Conservation (phyloP, 2,888 invertebrate genomes). For the Drosophila atripex region DNA sequence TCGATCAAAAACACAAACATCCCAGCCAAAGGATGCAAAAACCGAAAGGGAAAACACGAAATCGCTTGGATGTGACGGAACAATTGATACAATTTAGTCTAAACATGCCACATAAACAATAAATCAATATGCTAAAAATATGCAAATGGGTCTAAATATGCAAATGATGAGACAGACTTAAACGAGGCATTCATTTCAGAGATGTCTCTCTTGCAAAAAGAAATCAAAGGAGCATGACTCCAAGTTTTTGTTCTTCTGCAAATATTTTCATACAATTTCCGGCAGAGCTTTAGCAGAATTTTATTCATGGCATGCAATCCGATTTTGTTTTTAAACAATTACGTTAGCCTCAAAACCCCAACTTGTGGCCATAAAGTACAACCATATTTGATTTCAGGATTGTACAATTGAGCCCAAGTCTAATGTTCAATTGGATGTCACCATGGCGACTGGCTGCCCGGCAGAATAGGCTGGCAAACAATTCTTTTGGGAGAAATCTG, state of each 20-base stretch:
- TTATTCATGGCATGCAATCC: background rate
- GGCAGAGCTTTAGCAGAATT: background rate
- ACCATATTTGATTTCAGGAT: slow-evolving; percentile 1
- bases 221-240: background rate
- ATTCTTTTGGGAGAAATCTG: slow-evolving; percentile 48
- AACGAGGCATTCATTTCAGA: background rate
- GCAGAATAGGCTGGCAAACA: background rate
- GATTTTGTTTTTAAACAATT: slow-evolving; percentile 19
- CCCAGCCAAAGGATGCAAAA: slow-evolving; percentile 31
- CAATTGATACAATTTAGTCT: slow-evolving; percentile 51
- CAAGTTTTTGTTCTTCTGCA: background rate
- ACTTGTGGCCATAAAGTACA: background rate
- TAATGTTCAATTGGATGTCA: slow-evolving; percentile 7
- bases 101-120: slow-evolving; percentile 52
- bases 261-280: slow-evolving; percentile 15
- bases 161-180: background rate
- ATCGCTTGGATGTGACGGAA: slow-evolving; percentile 36
- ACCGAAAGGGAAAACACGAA: slow-evolving; percentile 31
- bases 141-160: background rate
- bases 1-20: slow-evolving; percentile 37
- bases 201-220: background rate
- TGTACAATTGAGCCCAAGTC: slow-evolving; percentile 6
- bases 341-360: background rate
- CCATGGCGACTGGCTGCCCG: background rate
- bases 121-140: slow-evolving; percentile 12